Percentiles rank a stretch among this genome's conserved stretches.
Conservation (phyloP, 2,113 vertebrate species). For the Labeo catla region DNA sequence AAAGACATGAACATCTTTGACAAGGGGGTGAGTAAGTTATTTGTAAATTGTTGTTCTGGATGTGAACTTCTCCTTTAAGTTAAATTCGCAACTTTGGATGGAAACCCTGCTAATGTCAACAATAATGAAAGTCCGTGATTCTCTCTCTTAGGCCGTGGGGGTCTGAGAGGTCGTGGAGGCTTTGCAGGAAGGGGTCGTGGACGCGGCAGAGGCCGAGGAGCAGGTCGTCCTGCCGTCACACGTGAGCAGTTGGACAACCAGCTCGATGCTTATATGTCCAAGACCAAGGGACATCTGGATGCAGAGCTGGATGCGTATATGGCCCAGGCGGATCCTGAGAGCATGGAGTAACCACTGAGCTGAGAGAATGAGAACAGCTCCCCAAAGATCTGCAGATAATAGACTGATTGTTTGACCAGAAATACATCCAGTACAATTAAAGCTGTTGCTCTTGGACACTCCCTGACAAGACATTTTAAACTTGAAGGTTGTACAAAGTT, state of each 20-base stretch:
- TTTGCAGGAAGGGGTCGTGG: slow-evolving; percentile 82
- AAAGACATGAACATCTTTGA: too few relatives aligned
- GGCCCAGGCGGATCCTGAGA: slow-evolving; percentile 93
- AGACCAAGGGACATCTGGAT: slow-evolving; percentile 96
- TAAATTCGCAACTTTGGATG: too few relatives aligned
- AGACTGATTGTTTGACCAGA: slow-evolving; percentile 2
- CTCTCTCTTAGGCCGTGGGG: slow-evolving; percentile 81
- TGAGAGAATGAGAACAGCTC: background rate
- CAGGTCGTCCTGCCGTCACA: slow-evolving; percentile 78
- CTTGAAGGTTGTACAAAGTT: slow-evolving; percentile 29
- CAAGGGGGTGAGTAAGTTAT: too few relatives aligned
- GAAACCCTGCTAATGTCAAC: background rate
- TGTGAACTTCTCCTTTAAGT: too few relatives aligned
- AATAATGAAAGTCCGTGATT: background rate
- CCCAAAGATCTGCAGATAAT: slow-evolving; percentile 28
- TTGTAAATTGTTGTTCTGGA: too few relatives aligned
- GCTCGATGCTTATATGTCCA: slow-evolving; percentile 97
- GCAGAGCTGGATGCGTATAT: slow-evolving; percentile 98
- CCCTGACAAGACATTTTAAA: background rate
- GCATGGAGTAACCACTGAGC: slow-evolving; percentile 81
- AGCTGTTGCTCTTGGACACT: slow-evolving; percentile 6
- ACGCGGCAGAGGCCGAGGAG: slow-evolving; percentile 85
- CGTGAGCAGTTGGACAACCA: slow-evolving; percentile 98
- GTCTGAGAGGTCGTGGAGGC: slow-evolving; percentile 85
- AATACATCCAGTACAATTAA: background rate